Evolutionary conservation across 2,888 invertebrate species (phyloP), one percentile per base, ranked within the genome.

Genomic region (Cheilosia vernalis): DNA sequence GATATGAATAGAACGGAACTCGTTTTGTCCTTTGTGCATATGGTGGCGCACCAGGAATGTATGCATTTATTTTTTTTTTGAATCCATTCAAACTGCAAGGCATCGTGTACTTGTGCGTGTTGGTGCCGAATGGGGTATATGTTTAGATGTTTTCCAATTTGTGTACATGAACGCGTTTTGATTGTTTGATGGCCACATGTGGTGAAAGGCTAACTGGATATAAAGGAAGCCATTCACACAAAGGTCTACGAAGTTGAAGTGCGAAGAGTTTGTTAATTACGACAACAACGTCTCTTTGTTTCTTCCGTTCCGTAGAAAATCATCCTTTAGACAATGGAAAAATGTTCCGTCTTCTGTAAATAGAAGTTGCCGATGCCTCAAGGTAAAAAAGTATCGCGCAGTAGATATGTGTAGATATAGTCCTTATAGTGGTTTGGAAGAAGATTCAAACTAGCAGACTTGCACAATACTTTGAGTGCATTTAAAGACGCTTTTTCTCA

Each of bases 1-100:
- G 79, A 58, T 84, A 60, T 69, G 84, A 84, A 79, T 79, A 78
- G 83, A 79, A 79, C 67, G 73, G 73, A 83, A 83, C 83, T 83
- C 79, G 79, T 83, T 83, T 73, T 49, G 79, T 79, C 21, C 56
- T 83, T 63, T 83, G 67, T 73, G 58, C 67, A 73, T 60, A 66
- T 63, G 72, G n/a, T 49, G 53, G 72, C 24, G 7, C 27, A 10
- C 40, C 60, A 55, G 21, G 49, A 40, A 30, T 73, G 51, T 53
- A 47, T 73, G 64, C 51, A 61, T 58, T 77, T 76, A 9, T 17
- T 44, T 61, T 58, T 77, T 76, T 30, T 17, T 44, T 61, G 47
- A 63, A 30, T 30, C 40, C 13, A 15, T 61, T 15, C 44, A 37
- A 15, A 33, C 21, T 61, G 61, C 24, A 51, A 27, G 7, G 17